phyloP scores from a whole-genome alignment of 2,113 vertebrate species.

The Hippocampus guttulatus region DNA sequence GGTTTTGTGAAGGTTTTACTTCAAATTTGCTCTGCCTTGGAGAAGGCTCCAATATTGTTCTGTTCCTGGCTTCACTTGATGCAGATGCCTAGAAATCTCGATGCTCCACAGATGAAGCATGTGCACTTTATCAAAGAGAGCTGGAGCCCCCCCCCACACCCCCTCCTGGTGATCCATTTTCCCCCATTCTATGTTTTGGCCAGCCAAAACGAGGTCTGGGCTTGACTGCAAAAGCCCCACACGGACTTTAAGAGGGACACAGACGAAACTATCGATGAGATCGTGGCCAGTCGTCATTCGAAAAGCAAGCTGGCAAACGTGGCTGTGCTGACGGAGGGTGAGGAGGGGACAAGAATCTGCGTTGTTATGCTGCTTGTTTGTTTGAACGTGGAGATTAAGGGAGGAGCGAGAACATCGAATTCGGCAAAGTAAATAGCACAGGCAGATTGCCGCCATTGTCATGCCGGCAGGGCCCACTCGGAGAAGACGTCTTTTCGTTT shows the following conservation, averaged over 20 bases:
- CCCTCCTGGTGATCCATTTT: constrained; percentile 61
- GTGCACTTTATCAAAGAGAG: constrained; percentile 5
- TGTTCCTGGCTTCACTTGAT: background rate
- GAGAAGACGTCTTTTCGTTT: constrained; percentile 23
- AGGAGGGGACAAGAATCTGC: constrained; percentile 75
- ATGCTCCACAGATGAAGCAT: constrained; percentile 30
- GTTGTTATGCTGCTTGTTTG: constrained; percentile 82
- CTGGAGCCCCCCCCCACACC: constrained; percentile 47
- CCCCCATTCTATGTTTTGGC: constrained; percentile 52
- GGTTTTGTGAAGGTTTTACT: too few relatives aligned
- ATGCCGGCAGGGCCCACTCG: constrained; percentile 16
- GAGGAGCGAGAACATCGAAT: constrained; percentile 78
- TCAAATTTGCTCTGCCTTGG: too few relatives aligned
- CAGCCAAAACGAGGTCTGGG: constrained; percentile 86
- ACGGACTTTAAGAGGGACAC: constrained; percentile 81
- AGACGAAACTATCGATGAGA: constrained; percentile 87
- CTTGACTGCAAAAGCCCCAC: constrained; percentile 83
- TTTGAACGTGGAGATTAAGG: constrained; percentile 89
- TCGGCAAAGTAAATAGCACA: constrained; percentile 84
- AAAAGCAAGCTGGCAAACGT: constrained; percentile 86
- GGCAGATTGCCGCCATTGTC: constrained; percentile 79
- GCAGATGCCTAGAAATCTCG: constrained; percentile 10
- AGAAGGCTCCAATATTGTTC: background rate
- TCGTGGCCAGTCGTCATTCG: constrained; percentile 84
- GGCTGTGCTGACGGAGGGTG: constrained; percentile 69